phyloP scores from a whole-genome alignment of 2,797 vertebrate genomes.

The Enteromius anoplus region DNA sequence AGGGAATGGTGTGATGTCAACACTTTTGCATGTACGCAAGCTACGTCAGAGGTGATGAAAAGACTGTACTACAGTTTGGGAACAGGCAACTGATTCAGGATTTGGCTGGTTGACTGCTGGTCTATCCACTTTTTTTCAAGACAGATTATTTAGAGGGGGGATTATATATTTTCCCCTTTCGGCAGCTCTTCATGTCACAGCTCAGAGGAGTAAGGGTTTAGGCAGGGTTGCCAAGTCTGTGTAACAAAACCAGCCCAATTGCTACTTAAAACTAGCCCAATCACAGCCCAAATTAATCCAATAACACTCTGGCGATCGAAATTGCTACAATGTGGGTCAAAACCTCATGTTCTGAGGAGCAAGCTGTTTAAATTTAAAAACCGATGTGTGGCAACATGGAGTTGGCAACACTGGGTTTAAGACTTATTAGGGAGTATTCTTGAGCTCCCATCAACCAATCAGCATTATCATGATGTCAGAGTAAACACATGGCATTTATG shows the following conservation, averaged over 20 bases:
- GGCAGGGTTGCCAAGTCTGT: background rate
- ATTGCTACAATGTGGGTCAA: background rate
- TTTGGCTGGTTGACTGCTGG: background rate
- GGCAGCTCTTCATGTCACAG: background rate
- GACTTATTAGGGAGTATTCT: background rate
- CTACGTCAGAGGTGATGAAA: background rate
- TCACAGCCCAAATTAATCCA: background rate
- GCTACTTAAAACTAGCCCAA: background rate
- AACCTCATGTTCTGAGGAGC: background rate
- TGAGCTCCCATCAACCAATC: background rate
- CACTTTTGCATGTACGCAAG: background rate
- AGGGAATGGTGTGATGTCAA: constrained; percentile 13
- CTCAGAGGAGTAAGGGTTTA: background rate
- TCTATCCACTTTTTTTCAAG: background rate
- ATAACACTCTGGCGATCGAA: background rate
- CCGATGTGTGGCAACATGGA: background rate
- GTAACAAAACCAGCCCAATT: background rate
- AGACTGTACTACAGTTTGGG: background rate
- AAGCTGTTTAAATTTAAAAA: background rate
- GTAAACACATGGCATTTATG: background rate
- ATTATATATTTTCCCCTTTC: background rate
- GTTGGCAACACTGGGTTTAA: background rate
- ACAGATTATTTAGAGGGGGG: background rate
- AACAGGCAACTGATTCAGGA: background rate
- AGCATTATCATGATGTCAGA: background rate